Percentiles rank a stretch among this genome's conserved stretches.
These are phyloP conservation scores for Allobates femoralis DNA, from an alignment of 2,797 vertebrate genomes.

Conservation along the genomic window DNA sequence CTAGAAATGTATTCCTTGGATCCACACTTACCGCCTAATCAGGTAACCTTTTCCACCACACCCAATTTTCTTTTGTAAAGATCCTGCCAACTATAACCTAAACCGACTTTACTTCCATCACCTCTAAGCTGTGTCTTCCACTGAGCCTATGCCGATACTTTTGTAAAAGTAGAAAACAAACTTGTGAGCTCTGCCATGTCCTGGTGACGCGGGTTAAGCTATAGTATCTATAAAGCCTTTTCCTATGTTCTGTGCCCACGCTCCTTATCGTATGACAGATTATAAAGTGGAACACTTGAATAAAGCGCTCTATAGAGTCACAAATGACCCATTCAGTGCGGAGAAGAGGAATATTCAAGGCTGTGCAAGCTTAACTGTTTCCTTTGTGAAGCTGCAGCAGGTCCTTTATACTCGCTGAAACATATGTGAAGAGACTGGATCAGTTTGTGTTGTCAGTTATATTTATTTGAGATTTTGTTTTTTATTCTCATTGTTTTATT, in stretches of 20 bases:
- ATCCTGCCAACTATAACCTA: too few relatives aligned
- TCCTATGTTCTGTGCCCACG: slow-evolving; percentile 14
- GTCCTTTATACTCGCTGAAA: not conserved
- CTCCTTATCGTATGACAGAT: not conserved
- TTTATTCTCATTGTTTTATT: too few relatives aligned
- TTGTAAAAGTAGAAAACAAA: not conserved
- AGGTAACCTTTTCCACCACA: too few relatives aligned
- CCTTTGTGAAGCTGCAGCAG: not conserved
- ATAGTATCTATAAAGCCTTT: not conserved
- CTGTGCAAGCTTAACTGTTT: slow-evolving; percentile 10
- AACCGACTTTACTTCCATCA: too few relatives aligned
- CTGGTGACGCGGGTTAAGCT: not conserved
- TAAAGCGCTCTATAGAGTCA: slow-evolving; percentile 17
- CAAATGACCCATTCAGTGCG: slow-evolving; percentile 36
- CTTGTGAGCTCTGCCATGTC: not conserved
- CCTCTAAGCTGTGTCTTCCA: too few relatives aligned
- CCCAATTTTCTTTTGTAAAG: too few relatives aligned
- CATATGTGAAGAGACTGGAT: not conserved
- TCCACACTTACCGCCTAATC: too few relatives aligned
- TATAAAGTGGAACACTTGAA: slow-evolving; percentile 28
- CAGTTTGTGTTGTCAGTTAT: not conserved
- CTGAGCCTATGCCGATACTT: not conserved
- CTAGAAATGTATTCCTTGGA: too few relatives aligned
- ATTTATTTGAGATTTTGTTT: not conserved
- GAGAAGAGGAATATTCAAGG: slow-evolving; percentile 8